Conservation (phyloP, 2,888 invertebrate species). For the Coelopa pilipes region DNA sequence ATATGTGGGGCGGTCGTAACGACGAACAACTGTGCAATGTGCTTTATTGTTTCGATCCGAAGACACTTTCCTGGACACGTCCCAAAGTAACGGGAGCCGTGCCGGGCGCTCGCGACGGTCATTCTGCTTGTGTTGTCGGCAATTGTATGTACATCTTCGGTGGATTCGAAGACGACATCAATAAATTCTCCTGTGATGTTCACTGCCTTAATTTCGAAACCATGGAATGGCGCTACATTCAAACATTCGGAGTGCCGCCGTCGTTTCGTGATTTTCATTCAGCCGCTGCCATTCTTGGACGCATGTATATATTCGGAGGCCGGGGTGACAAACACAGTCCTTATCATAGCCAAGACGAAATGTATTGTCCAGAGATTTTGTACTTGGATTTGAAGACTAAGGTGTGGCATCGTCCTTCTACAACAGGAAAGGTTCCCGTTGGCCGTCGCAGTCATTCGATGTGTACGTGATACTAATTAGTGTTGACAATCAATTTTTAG, state of each 20-base stretch:
- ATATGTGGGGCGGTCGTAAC: constrained; percentile 93
- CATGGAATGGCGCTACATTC: constrained; percentile 77
- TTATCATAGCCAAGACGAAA: constrained; percentile 75
- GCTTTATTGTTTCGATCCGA: constrained; percentile 84
- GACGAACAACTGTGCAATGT: constrained; percentile 80
- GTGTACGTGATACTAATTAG: constrained; percentile 71
- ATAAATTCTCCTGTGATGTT: constrained; percentile 83
- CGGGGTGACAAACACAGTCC: constrained; percentile 79
- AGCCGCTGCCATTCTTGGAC: constrained; percentile 78
- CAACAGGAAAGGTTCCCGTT: constrained; percentile 75
- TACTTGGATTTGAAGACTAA: constrained; percentile 78
- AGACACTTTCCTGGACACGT: constrained; percentile 75
- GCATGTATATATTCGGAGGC: constrained; percentile 93
- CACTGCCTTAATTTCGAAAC: constrained; percentile 79
- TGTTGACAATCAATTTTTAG: constrained; percentile 17
- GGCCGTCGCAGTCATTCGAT: constrained; percentile 92
- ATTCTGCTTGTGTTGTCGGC: constrained; percentile 84
- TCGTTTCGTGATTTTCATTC: constrained; percentile 89
- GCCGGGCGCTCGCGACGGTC: constrained; percentile 90
- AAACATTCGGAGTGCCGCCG: constrained; percentile 74
- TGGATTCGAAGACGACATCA: constrained; percentile 87
- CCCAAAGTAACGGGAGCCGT: constrained; percentile 75
- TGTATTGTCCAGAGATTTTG: constrained; percentile 81
- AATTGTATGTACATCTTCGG: constrained; percentile 90
- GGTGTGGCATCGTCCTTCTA: constrained; percentile 75